Conservation (phyloP, 2,113 vertebrate genomes). For the Microtus richardsoni region DNA sequence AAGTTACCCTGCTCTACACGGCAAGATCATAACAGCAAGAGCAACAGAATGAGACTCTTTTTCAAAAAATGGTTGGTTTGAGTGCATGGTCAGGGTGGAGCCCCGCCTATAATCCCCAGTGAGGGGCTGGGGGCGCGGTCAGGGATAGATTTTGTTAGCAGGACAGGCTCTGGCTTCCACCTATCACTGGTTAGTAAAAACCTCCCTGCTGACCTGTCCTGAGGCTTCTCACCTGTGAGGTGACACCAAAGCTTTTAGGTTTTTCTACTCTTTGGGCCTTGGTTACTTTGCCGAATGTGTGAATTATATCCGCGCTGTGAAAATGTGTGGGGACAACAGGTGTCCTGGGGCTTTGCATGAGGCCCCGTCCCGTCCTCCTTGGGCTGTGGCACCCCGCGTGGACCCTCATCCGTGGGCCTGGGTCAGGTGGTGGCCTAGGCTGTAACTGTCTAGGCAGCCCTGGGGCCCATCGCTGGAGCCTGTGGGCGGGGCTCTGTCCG, state of each 20-base stretch:
- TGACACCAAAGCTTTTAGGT: not conserved
- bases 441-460: not conserved
- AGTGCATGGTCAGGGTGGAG: not conserved
- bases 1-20: not conserved
- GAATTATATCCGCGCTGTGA: not conserved
- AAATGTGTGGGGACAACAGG: not conserved
- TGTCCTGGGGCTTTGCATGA: not conserved
- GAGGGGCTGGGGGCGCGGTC: not conserved
- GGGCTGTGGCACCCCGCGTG: accelerated
- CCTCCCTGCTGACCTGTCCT: not conserved
- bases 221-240: not conserved
- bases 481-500: not conserved
- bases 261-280: not conserved
- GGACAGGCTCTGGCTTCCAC: not conserved
- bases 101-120: too few species aligned
- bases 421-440: not conserved
- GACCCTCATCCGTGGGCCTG: too few species aligned
- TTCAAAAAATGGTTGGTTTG: not conserved
- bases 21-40: not conserved
- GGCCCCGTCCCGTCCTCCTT: not conserved
- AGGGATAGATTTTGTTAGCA: not conserved
- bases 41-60: too few species aligned
- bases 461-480: not conserved
- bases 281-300: not conserved
- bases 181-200: not conserved